A percentile compares a stretch with the other conserved stretches of the same genome.
These are phyloP conservation scores for Rousettus leschenaultii DNA, from an alignment of 2,113 vertebrate species.

Conservation along the genomic window DNA sequence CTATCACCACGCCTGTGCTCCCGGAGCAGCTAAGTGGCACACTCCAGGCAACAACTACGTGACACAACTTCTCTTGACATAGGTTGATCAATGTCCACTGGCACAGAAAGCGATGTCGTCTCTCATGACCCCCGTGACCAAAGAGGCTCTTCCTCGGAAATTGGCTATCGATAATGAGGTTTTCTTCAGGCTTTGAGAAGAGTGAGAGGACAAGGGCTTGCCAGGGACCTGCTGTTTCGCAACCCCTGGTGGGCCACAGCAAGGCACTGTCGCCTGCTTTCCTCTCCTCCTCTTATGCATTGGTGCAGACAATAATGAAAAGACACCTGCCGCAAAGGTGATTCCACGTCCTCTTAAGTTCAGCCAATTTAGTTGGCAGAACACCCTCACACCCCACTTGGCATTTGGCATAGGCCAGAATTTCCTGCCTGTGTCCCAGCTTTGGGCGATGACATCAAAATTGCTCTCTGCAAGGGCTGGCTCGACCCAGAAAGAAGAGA, in stretches of 20 bases:
- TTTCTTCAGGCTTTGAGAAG: not conserved
- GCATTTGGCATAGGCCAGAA: constrained; percentile 15
- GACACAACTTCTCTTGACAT: not conserved
- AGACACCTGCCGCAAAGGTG: constrained; percentile 6
- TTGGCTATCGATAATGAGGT: not conserved
- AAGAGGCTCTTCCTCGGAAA: not conserved
- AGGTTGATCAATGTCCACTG: not conserved
- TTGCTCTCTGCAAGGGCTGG: constrained; percentile 67
- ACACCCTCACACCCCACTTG: not conserved
- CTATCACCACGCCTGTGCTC: not conserved
- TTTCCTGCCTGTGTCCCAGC: constrained; percentile 40
- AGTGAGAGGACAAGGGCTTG: not conserved
- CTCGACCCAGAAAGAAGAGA: constrained; percentile 27
- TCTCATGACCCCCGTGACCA: not conserved
- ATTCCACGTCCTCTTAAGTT: constrained; percentile 30
- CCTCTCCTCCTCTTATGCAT: not conserved
- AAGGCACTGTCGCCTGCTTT: not conserved
- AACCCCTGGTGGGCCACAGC: too few species aligned
- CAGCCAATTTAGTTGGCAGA: constrained; percentile 44
- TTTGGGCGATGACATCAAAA: constrained; percentile 61
- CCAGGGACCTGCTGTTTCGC: not conserved
- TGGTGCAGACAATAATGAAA: not conserved
- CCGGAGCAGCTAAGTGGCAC: not conserved
- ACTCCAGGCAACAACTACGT: not conserved
- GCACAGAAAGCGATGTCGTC: not conserved